Percentiles rank a stretch among this genome's conserved stretches.
Conservation (phyloP, 2,797 vertebrate species). For the Nothura maculosa region DNA sequence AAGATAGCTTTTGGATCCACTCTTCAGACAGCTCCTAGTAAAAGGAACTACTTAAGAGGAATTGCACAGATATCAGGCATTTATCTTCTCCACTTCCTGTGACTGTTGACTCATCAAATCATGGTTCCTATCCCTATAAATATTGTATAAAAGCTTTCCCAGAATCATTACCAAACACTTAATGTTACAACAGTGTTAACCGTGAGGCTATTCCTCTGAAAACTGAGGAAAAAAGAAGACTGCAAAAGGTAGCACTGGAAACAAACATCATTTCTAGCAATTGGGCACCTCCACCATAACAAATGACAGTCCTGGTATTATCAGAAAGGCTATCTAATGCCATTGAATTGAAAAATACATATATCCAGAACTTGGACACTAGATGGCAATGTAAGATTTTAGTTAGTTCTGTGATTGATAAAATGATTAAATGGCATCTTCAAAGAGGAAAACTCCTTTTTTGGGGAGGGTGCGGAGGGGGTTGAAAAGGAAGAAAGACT, state of each 20-base stretch:
- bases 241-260: neutral
- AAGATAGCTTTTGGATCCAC: neutral
- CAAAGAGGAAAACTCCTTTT: neutral
- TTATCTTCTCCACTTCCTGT: neutral
- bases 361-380: neutral
- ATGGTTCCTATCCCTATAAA: neutral
- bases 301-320: neutral
- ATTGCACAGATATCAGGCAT: neutral
- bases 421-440: neutral
- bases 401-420: constrained; percentile 66
- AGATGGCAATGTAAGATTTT: constrained; percentile 73
- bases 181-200: neutral
- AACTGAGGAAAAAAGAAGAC: neutral
- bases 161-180: neutral
- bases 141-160: neutral
- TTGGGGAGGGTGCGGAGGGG: no score
- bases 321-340: neutral
- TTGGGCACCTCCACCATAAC: no score
- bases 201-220: neutral
- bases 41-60: neutral
- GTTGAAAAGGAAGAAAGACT: neutral
- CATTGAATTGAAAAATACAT: neutral
- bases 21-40: neutral
- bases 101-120: neutral
- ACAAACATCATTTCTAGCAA: neutral